Base-by-base conservation (phyloP, 1,140 invertebrate genomes). In the Cryptotermes secundus region DNA sequence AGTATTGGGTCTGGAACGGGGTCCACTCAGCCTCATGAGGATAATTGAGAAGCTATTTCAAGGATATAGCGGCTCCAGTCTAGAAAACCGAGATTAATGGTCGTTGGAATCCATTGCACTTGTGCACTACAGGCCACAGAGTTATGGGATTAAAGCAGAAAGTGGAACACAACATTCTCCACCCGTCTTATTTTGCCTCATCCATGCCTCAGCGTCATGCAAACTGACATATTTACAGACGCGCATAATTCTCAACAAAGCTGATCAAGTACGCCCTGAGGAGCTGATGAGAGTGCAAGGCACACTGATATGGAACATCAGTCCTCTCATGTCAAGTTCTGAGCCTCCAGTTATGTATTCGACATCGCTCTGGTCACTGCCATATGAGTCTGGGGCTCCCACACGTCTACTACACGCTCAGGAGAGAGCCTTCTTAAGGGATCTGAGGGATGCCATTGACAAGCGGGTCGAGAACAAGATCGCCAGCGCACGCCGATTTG, bases 311-410 rank as follows among this genome's bases (percentile, higher is more conserved):
- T 99, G 97, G 97, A 98, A 97, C 88, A 96, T 99, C 87, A 97
- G 96, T 22, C 97, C 97, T 9, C 90, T 99, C 80, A 97, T 99
- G 94, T 97, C 97, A 82, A 96, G 96, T 45, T 94, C 96, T 34
- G 96, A 98, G 87, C 97, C 97, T n/a, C 97, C 97, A 14, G 92
- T 96, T n/a, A 96, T 97, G 94, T 99, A 98, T 89, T 96, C 97
- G 22, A 95, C 96, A 49, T 97, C 96, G 19, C 90, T 98, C 86
- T 98, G 97, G 96, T 96, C 96, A 1, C 91, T 95, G 89, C 96
- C 96, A 14, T 96, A 95, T 88, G 95, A 96, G 90, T 88, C 91
- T 35, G 95, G 95, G 85, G 94, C 96, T 31, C 96, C 96, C 0
- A 93, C 92, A 9, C 92, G 94, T 84, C 90, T 97, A 82, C 90